Evolutionary conservation across 2,797 vertebrate genomes (phyloP).

Genomic region (Ispidina picta): DNA sequence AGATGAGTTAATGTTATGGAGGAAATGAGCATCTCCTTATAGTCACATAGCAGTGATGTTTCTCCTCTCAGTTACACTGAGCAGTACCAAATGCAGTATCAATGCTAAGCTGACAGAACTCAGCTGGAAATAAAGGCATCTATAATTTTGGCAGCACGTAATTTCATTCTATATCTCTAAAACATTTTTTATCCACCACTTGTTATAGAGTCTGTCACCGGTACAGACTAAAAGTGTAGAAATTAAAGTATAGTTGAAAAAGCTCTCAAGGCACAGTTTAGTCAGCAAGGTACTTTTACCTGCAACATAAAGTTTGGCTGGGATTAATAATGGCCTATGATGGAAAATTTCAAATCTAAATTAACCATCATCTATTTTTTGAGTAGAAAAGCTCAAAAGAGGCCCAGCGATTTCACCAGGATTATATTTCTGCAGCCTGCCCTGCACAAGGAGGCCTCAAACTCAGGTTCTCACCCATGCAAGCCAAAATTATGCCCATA

Average conservation of each 20-base stretch:
- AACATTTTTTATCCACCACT: background rate
- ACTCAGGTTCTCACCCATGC: background rate
- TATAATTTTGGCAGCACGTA: background rate
- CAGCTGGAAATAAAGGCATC: background rate
- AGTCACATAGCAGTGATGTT: background rate
- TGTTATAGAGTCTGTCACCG: fast-evolving
- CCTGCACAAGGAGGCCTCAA: background rate
- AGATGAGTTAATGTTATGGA: background rate
- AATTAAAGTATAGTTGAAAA: background rate
- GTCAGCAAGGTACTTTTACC: background rate
- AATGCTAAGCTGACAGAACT: background rate
- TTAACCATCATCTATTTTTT: background rate
- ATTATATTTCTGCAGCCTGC: background rate
- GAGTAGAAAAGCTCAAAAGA: background rate
- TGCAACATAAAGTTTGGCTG: background rate
- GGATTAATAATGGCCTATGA: background rate
- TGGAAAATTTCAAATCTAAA: background rate
- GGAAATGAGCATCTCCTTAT: background rate
- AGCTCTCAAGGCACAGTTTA: background rate
- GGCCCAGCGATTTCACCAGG: background rate
- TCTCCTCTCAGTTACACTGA: background rate
- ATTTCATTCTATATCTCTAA: background rate
- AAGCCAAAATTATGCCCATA: background rate
- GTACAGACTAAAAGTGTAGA: background rate
- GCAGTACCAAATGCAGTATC: background rate